These are phyloP conservation scores for Galbula dea DNA, from an alignment of 2,113 vertebrate genomes.

Conservation along the genomic window DNA sequence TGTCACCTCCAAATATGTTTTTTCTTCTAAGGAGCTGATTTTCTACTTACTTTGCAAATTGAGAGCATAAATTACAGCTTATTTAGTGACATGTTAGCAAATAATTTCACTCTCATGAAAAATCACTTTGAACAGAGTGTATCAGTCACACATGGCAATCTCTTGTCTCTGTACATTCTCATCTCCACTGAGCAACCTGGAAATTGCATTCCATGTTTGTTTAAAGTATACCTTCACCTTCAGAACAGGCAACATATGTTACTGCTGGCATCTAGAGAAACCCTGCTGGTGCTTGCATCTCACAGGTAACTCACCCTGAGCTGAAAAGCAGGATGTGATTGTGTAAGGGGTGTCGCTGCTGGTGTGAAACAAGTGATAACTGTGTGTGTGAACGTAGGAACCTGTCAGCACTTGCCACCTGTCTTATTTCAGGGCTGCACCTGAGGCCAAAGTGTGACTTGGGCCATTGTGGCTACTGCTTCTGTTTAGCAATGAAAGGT, in stretches of 20 bases:
- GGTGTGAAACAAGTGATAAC: background rate
- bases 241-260: background rate
- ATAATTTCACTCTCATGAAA: slow-evolving; percentile 68
- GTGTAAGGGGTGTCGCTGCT: background rate
- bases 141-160: slow-evolving; percentile 55
- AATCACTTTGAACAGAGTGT: slow-evolving; percentile 33
- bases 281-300: background rate
- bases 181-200: background rate
- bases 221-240: background rate
- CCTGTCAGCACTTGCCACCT: background rate
- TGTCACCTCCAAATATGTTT: slow-evolving; percentile 48
- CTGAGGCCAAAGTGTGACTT: background rate
- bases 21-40: slow-evolving; percentile 34
- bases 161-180: background rate
- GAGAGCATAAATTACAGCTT: slow-evolving; percentile 63
- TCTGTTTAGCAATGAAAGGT: background rate
- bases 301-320: background rate
- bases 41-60: slow-evolving; percentile 54
- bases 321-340: background rate
- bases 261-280: background rate
- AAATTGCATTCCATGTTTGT: background rate
- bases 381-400: background rate
- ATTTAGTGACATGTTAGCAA: slow-evolving; percentile 60
- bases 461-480: background rate
- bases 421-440: background rate